Conservation (phyloP, 2,113 vertebrate genomes). For the Pseudonaja textilis region DNA sequence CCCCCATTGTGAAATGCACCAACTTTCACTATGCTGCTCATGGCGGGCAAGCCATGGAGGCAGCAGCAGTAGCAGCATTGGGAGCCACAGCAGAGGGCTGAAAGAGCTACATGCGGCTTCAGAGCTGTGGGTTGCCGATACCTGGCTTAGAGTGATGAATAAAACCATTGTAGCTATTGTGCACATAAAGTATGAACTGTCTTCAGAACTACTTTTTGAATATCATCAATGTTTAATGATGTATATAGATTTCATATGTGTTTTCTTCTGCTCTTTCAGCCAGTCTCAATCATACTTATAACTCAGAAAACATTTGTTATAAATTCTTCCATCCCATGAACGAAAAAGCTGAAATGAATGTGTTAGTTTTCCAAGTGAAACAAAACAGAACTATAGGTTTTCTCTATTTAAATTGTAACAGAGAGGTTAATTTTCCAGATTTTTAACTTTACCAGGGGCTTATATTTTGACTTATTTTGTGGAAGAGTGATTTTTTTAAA, state of each 20-base stretch:
- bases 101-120: too few relatives aligned
- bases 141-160: background rate
- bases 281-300: background rate
- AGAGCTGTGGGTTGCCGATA: too few relatives aligned
- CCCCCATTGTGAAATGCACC: too few relatives aligned
- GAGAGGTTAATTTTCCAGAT: background rate
- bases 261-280: background rate
- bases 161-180: background rate
- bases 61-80: too few relatives aligned
- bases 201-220: background rate
- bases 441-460: background rate
- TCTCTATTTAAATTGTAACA: background rate
- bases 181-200: background rate
- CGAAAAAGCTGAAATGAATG: background rate
- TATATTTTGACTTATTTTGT: background rate
- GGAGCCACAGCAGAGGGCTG: too few relatives aligned
- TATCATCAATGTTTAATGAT: background rate
- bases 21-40: too few relatives aligned
- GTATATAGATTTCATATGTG: background rate
- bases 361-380: background rate
- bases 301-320: background rate
- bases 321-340: background rate
- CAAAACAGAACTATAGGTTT: background rate
- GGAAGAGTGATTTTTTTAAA: background rate
- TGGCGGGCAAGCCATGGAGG: too few relatives aligned